Evolutionary conservation across 2,888 invertebrate genomes (phyloP).

Genomic region (Plebejus argus): DNA sequence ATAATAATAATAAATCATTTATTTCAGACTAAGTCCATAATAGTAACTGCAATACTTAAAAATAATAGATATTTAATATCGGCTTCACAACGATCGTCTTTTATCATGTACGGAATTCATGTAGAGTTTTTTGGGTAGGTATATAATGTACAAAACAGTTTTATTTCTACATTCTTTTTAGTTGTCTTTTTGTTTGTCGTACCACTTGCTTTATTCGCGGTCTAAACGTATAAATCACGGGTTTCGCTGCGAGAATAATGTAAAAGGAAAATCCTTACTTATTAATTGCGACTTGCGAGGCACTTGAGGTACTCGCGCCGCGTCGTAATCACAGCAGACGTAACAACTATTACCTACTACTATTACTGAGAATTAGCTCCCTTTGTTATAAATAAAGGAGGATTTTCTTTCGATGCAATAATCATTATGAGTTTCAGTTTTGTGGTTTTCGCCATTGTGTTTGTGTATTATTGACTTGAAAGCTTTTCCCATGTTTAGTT

Average conservation of each 20-base stretch:
- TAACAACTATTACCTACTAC: constrained; percentile 14
- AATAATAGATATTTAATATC: too few relatives aligned
- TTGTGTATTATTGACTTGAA: background rate
- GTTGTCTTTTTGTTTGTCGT: background rate
- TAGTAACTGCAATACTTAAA: too few relatives aligned
- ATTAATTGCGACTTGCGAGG: background rate
- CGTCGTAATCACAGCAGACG: constrained; percentile 9
- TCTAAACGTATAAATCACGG: constrained; percentile 1
- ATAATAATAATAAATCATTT: too few relatives aligned
- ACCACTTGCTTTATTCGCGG: background rate
- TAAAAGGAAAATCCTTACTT: background rate
- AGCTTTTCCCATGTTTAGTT: background rate
- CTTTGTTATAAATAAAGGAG: background rate
- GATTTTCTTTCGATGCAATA: background rate
- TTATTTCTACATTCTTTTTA: background rate
- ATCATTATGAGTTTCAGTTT: background rate
- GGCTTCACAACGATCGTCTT: too few relatives aligned
- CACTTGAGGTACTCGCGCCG: background rate
- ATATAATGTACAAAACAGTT: background rate
- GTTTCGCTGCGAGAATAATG: constrained; percentile 6
- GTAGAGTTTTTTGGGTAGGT: background rate
- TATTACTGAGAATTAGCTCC: background rate
- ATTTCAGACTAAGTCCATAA: too few relatives aligned
- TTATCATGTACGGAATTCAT: background rate
- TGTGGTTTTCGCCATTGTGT: background rate